Conservation (phyloP, 2,113 vertebrate genomes). For the Prietella phreatophila region DNA sequence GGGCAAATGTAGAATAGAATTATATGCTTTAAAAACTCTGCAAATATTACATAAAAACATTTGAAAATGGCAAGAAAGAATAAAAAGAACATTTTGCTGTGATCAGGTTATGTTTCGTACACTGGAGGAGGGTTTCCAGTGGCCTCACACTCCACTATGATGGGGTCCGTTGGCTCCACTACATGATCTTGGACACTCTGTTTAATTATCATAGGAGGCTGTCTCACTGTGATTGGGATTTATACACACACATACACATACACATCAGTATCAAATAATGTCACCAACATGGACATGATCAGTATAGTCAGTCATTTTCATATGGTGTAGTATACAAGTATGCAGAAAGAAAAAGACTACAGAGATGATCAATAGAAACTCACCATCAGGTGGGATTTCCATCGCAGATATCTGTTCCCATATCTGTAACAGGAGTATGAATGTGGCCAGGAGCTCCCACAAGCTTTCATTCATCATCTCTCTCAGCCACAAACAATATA, state of each 20-base stretch:
- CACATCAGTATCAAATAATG: background rate
- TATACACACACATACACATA: background rate
- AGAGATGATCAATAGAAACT: conserved; percentile 56
- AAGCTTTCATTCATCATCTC: conserved; percentile 73
- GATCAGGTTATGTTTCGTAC: conserved; percentile 70
- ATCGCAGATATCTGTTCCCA: conserved; percentile 73
- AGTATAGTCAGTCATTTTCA: background rate
- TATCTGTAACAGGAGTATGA: conserved; percentile 71
- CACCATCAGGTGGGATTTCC: conserved; percentile 87
- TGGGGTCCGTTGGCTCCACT: conserved; percentile 90
- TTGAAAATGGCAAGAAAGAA: no score
- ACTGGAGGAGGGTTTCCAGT: conserved; percentile 90
- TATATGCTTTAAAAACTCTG: background rate
- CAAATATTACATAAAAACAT: background rate
- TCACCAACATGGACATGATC: background rate
- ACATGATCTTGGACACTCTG: conserved; percentile 93
- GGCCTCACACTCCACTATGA: conserved; percentile 91
- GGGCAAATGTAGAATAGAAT: background rate
- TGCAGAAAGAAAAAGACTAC: background rate
- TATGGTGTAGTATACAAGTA: background rate
- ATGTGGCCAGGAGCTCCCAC: conserved; percentile 46
- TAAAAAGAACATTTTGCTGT: background rate
- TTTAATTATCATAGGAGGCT: conserved; percentile 93
- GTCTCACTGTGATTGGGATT: conserved; percentile 76
- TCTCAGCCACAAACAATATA: conserved; percentile 51